These are phyloP conservation scores for Bucorvus abyssinicus DNA, from an alignment of 2,797 vertebrate species.

Conservation along the genomic window DNA sequence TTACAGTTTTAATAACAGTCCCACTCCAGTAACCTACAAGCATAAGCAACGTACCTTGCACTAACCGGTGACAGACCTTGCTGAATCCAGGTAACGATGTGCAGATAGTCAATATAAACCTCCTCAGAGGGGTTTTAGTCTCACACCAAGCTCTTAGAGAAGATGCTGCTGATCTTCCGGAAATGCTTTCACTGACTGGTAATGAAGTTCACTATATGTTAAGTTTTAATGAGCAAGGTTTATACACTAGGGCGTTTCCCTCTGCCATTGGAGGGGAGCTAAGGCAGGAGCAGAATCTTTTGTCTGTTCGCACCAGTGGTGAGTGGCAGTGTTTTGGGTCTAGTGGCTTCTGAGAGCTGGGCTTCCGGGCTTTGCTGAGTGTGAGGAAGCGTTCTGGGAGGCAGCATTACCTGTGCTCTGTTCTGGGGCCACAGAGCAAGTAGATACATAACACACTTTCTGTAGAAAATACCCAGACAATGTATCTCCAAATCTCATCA, in stretches of 20 bases:
- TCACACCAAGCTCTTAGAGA: background rate
- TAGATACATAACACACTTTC: background rate
- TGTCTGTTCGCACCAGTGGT: rapidly evolving
- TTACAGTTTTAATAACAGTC: background rate
- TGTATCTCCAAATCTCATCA: rapidly evolving
- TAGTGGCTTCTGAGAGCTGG: background rate
- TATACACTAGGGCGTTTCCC: background rate
- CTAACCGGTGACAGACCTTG: background rate
- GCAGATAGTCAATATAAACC: background rate
- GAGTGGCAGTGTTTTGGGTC: background rate
- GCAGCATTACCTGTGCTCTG: rapidly evolving
- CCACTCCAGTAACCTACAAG: background rate
- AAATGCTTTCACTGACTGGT: background rate
- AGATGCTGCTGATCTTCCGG: background rate
- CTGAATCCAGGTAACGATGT: background rate
- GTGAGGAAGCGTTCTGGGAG: background rate
- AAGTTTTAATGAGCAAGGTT: background rate
- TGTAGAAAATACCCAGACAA: background rate
- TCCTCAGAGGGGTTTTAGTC: background rate
- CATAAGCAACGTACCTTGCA: background rate
- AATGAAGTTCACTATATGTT: background rate
- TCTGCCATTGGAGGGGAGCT: background rate
- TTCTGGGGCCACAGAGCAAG: background rate
- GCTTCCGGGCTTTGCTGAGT: background rate
- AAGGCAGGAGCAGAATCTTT: background rate